Evolutionary conservation across 2,113 vertebrate species (phyloP).

Genomic region (Perognathus longimembris): DNA sequence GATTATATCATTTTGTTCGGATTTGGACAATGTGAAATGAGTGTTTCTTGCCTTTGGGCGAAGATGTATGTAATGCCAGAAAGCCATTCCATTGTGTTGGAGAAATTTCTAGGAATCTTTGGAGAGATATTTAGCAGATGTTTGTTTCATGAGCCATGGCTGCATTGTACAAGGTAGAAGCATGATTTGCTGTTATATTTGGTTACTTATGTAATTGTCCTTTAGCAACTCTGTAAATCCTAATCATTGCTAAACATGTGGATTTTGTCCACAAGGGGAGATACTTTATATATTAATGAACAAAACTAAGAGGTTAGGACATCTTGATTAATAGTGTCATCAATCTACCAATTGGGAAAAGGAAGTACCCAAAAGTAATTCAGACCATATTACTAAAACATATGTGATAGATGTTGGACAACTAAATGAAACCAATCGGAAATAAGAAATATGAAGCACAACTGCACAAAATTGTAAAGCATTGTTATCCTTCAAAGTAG

Average conservation of each 20-base stretch:
- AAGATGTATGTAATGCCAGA: neutral
- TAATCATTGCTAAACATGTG: neutral
- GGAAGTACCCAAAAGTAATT: neutral
- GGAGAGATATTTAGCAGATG: neutral
- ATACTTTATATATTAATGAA: neutral
- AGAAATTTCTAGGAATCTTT: neutral
- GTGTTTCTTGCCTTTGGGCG: neutral
- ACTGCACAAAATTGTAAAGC: neutral
- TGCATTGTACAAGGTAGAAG: neutral
- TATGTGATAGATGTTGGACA: neutral
- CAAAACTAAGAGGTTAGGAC: neutral
- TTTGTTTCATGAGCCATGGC: neutral
- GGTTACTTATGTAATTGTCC: neutral
- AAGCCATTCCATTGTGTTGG: neutral
- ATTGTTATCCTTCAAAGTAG: neutral
- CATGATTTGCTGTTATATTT: neutral
- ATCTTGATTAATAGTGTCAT: neutral
- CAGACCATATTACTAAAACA: neutral
- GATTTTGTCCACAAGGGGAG: neutral
- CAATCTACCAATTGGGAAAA: neutral
- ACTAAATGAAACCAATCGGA: neutral
- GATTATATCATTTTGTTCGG: neutral
- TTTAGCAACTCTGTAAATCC: neutral
- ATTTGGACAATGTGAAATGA: neutral
- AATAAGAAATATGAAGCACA: neutral